Base-by-base conservation (phyloP, 2,797 vertebrate species). In the Pitangus sulphuratus region DNA sequence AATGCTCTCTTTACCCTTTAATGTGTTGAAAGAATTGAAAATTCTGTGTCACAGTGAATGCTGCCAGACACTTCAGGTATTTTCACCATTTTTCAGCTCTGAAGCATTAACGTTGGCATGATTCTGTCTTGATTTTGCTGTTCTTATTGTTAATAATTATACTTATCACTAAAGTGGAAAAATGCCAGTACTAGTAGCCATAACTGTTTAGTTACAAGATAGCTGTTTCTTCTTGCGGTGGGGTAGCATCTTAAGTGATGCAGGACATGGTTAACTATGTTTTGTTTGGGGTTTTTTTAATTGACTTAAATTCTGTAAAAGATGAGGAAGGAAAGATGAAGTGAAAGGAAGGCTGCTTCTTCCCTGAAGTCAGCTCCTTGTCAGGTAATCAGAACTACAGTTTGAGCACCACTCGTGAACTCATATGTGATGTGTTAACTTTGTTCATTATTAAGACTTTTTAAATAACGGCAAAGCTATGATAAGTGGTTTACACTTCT, bases 271-370 rank as follows among this genome's bases (percentile, higher is more conserved):
- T 87, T 82, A 47, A 53, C 39, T 83, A n/a, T 68, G 14, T 24
- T 80, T 81, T 70, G 51, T 75, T 81, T 76, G 50, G 12, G 14
- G 0, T 21, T 48, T 84, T 84, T 85, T 82, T 37, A 87, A 79
- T 81, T 71, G 28, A 58, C 51, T 47, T 85, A 53, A 90, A 71
- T 84, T 77, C 85, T 81, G 13, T 85, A 54, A 87, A 78, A 87
- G 53, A 31, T 6, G 10, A 77, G 51, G 39, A 77, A 51, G 39
- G 77, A 82, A 71, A 84, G 54, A 58, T 61, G 65, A 79, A 84
- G 42, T 64, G 25, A 86, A 86, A 47, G 3, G 2, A 56, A 90
- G 30, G 15, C 58, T 68, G 12, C 24, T 53, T 90, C 17, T 54
- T 84, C 53, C 47, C 15, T 64, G 21, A 47, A 58, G 25, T 90